A percentile compares a stretch with the other conserved stretches of the same genome.
phyloP scores from a whole-genome alignment of 2,888 invertebrate genomes.

The Malthinus seriepunctatus region DNA sequence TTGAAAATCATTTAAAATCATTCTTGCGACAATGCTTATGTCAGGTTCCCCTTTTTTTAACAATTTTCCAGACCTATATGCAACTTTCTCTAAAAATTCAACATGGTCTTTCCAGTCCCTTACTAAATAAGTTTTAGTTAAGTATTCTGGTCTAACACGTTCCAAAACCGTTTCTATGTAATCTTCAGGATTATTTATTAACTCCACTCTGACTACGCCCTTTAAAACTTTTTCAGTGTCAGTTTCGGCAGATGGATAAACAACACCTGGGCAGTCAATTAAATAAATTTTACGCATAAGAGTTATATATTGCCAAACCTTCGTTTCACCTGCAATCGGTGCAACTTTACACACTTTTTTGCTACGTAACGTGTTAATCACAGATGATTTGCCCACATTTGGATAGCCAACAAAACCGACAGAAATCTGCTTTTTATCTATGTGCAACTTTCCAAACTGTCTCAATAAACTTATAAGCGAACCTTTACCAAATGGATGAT shows the following conservation, averaged over 20 bases:
- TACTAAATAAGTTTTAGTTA: slow-evolving; percentile 88
- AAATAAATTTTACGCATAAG: slow-evolving; percentile 95
- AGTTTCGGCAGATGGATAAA: slow-evolving; percentile 94
- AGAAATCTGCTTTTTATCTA: slow-evolving; percentile 97
- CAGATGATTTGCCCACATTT: slow-evolving; percentile 97
- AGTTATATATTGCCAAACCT: slow-evolving; percentile 99
- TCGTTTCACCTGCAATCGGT: slow-evolving; percentile 96
- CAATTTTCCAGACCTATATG: slow-evolving; percentile 84
- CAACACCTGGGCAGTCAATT: slow-evolving; percentile 98
- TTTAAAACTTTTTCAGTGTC: slow-evolving; percentile 95
- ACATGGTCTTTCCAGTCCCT: slow-evolving; percentile 75
- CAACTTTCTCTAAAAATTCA: slow-evolving; percentile 92
- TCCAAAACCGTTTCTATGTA: slow-evolving; percentile 86
- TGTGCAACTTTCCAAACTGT: slow-evolving; percentile 92
- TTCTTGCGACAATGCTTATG: slow-evolving; percentile 82
- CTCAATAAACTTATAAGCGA: slow-evolving; percentile 93
- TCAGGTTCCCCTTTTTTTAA: slow-evolving; percentile 98
- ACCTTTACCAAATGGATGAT: slow-evolving; percentile 98
- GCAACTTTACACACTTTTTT: slow-evolving; percentile 99
- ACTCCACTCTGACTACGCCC: slow-evolving; percentile 95
- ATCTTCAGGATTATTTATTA: slow-evolving; percentile 92
- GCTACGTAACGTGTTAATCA: slow-evolving; percentile 93
- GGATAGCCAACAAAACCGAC: slow-evolving; percentile 99
- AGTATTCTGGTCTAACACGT: slow-evolving; percentile 86
- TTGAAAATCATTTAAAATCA: slow-evolving; percentile 99